These are phyloP conservation scores for Erannis defoliaria DNA, from an alignment of 2,888 invertebrate species.

Conservation along the genomic window DNA sequence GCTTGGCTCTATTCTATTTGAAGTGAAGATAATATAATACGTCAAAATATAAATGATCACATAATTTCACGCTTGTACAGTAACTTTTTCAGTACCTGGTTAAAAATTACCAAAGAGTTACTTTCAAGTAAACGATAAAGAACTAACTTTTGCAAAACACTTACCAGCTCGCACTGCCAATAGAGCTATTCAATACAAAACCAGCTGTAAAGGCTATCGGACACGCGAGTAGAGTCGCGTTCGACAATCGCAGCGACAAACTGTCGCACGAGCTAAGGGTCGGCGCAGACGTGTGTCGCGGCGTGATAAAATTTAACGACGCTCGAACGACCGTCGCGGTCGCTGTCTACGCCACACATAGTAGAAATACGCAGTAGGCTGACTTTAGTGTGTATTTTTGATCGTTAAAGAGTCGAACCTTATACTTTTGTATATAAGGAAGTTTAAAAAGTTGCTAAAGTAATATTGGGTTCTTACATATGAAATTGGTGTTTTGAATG, in stretches of 20 bases:
- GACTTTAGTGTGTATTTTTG: neutral
- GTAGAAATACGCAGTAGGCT: conserved; percentile 6
- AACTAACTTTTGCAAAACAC: neutral
- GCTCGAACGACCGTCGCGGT: conserved; percentile 46
- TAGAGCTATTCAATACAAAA: conserved; percentile 50
- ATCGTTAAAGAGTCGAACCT: neutral
- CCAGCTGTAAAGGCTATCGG: conserved; percentile 42
- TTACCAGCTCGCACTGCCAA: conserved; percentile 8
- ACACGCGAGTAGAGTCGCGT: conserved; percentile 34
- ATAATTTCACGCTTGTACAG: too few relatives aligned
- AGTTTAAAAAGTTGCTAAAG: too few relatives aligned
- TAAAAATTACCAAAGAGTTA: too few relatives aligned
- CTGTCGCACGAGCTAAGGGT: conserved; percentile 44
- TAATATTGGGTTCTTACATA: too few relatives aligned
- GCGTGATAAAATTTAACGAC: conserved; percentile 64
- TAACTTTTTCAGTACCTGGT: too few relatives aligned
- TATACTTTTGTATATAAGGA: too few relatives aligned
- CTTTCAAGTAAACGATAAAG: neutral
- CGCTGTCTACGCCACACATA: conserved; percentile 28
- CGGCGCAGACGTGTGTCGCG: conserved; percentile 63
- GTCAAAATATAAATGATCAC: too few relatives aligned
- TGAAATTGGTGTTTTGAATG: too few relatives aligned
- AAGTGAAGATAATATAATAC: too few relatives aligned
- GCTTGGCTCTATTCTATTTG: too few relatives aligned
- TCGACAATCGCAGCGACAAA: conserved; percentile 30